Conservation (phyloP, 2,797 vertebrate species). For the Cephalopachus bancanus region DNA sequence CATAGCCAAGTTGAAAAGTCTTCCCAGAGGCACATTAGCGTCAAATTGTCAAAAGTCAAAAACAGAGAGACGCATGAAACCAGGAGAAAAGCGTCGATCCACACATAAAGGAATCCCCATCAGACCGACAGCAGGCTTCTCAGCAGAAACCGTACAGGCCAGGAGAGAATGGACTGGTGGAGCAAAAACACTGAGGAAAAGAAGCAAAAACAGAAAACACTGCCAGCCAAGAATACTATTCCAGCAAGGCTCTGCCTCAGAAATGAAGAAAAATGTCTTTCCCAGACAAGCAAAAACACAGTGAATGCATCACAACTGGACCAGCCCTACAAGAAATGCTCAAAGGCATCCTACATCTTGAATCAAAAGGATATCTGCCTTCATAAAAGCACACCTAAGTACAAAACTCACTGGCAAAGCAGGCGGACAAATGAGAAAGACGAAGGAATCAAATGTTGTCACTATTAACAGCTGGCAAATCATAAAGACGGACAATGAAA, state of each 20-base stretch:
- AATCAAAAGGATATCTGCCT: not conserved
- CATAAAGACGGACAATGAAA: not conserved
- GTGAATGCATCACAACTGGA: not conserved
- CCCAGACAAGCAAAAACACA: not conserved
- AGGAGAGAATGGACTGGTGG: not conserved
- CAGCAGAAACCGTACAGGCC: not conserved
- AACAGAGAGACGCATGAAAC: not conserved
- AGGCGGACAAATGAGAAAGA: not conserved
- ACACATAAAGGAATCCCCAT: not conserved
- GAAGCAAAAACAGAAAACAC: not conserved
- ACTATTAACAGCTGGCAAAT: not conserved
- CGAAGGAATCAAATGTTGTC: not conserved
- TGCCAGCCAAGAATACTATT: not conserved
- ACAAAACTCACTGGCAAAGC: not conserved
- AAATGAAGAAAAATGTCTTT: not conserved
- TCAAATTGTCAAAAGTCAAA: not conserved
- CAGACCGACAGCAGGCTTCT: not conserved
- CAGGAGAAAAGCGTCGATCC: not conserved
- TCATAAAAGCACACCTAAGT: not conserved
- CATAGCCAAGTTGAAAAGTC: not conserved
- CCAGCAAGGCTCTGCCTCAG: not conserved
- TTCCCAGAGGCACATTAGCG: not conserved
- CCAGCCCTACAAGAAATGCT: not conserved
- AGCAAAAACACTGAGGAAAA: not conserved
- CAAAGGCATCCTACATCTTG: not conserved